Percentiles rank a stretch among this genome's conserved stretches.
phyloP scores from a whole-genome alignment of 2,797 vertebrate species.

The Tympanoctomys barrerae region DNA sequence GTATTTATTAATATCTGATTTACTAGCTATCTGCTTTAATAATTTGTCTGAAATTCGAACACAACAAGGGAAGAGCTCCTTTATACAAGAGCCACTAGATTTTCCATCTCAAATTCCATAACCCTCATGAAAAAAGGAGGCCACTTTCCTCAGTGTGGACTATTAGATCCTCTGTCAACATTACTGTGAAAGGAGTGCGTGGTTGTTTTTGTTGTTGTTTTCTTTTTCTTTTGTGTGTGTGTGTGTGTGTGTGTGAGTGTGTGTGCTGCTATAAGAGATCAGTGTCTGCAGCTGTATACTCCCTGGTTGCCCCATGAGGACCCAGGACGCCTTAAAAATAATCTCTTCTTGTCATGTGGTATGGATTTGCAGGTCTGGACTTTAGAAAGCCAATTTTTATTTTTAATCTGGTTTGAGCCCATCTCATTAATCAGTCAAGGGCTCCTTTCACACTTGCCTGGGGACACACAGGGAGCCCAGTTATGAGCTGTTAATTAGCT shows the following conservation, averaged over 20 bases:
- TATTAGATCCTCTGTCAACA: not conserved
- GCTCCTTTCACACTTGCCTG: conserved; percentile 79
- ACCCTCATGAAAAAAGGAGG: rapidly evolving
- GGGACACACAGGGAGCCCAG: conserved; percentile 70
- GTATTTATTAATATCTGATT: conserved; percentile 12
- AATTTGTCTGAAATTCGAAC: conserved; percentile 15
- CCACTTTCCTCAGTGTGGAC: not conserved
- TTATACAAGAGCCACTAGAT: not conserved
- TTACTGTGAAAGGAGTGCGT: not conserved
- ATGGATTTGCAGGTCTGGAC: conserved; percentile 58
- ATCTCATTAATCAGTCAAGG: conserved; percentile 72
- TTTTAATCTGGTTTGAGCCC: conserved; percentile 68
- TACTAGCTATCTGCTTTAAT: not conserved
- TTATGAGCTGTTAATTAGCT: conserved; percentile 83
- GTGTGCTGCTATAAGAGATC: not conserved
- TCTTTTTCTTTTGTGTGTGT: not conserved
- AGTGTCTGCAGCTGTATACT: not conserved
- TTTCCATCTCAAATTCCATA: not conserved
- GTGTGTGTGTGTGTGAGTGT: not conserved
- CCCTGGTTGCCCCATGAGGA: conserved; percentile 4
- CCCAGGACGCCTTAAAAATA: conserved; percentile 54
- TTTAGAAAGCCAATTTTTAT: conserved; percentile 72
- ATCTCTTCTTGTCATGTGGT: conserved; percentile 18
- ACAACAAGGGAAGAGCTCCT: not conserved
- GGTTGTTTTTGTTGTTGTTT: too few species aligned